phyloP scores from a whole-genome alignment of 1,140 invertebrate species.

The Leptopilina boulardi region DNA sequence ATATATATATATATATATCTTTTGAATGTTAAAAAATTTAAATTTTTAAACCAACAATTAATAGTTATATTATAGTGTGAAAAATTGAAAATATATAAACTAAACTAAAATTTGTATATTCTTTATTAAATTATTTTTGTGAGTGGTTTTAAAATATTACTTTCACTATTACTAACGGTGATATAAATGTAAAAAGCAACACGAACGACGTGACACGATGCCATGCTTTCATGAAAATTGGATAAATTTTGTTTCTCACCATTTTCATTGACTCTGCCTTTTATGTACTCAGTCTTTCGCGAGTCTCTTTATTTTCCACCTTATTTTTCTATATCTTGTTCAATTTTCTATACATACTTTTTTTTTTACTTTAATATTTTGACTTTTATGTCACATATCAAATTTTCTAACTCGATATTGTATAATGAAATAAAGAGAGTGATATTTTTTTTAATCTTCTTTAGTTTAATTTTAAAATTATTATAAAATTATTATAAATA shows the following conservation, averaged over 20 bases:
- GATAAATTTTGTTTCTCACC: not conserved
- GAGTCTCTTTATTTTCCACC: not conserved
- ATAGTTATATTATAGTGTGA: too few relatives aligned
- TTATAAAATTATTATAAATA: too few relatives aligned
- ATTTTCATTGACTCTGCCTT: not conserved
- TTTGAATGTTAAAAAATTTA: too few relatives aligned
- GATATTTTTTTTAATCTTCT: too few relatives aligned
- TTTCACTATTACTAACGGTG: not conserved
- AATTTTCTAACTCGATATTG: too few relatives aligned
- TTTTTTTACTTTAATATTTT: not conserved
- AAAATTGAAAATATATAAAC: not conserved
- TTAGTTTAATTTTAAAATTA: too few relatives aligned
- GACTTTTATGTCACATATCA: not conserved
- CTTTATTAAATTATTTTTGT: not conserved
- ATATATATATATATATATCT: too few relatives aligned
- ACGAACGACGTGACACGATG: not conserved
- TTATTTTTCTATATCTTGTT: not conserved
- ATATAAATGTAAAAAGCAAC: slow-evolving; percentile 1
- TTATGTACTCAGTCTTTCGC: not conserved
- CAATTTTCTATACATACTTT: not conserved
- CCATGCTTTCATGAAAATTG: slow-evolving; percentile 20
- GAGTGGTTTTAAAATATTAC: not conserved
- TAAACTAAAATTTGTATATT: not conserved
- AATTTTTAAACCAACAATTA: too few relatives aligned
- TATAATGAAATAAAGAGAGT: too few relatives aligned